Base-by-base conservation (phyloP, 2,888 invertebrate species). In the Smittia sp. region DNA sequence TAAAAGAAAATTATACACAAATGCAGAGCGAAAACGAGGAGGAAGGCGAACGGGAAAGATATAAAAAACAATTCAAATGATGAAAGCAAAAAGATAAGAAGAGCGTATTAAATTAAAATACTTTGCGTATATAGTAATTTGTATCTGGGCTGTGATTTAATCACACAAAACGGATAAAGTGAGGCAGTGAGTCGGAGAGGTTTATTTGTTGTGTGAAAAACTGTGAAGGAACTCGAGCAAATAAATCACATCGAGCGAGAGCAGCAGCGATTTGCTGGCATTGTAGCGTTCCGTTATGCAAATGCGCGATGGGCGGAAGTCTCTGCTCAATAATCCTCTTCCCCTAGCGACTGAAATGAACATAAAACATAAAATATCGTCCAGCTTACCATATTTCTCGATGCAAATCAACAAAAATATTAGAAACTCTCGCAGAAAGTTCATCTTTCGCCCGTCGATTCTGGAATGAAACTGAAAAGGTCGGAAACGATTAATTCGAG, bases 51-150 rank as follows among this genome's bases (percentile, higher is more conserved):
- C n/a, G 27, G 9, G 15, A 32, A 20, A 62, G 58, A 72, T 27
- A 70, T 70, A 70, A 70, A 69, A 70, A 70, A 70, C 70, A 70
- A 70, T 70, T 70, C 58, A 18, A 39, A 72, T 32, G 62, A 72
- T 62, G 62, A 62, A 72, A 72, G 62, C 62, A 62, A 72, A 54
- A 62, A 62, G 72, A 72, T 72, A 62, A 72, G 72, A 39, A 58
- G n/a, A n/a, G 66, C 52, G 72, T 27, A 72, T 72, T 72, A 72
- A 72, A 72, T 72, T 72, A 72, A 72, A 72, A 72, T 72, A 72
- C 72, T 72, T 72, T 70, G 54, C 52, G 70, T 58, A 54, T 70
- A 62, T n/a, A 54, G 15, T 52, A 72, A 72, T 72, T 72, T 72
- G 72, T 72, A 72, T 72, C 72, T 72, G 72, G 58, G 58, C 58